phyloP scores from a whole-genome alignment of 2,797 vertebrate species.

The Antrozous pallidus region DNA sequence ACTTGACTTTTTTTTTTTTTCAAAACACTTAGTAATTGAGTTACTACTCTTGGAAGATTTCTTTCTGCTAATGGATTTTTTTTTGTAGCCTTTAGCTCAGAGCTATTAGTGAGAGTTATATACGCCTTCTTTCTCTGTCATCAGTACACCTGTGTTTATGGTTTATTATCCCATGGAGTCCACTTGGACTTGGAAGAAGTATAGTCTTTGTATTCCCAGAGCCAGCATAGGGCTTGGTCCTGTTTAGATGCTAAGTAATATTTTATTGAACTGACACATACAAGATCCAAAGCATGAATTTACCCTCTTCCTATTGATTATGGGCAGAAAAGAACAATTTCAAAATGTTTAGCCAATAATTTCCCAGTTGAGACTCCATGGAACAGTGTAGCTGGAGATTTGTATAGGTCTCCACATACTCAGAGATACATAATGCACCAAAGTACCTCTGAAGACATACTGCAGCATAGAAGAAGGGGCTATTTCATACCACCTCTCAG shows the following conservation, averaged over 20 bases:
- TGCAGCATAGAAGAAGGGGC: background rate
- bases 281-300: background rate
- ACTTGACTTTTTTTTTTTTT: slow-evolving; percentile 3
- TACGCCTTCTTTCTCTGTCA: background rate
- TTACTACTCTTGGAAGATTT: background rate
- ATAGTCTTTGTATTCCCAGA: background rate
- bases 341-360: background rate
- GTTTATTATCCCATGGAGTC: background rate
- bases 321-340: background rate
- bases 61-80: slow-evolving; percentile 11
- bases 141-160: background rate
- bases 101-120: background rate
- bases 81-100: slow-evolving; percentile 12
- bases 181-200: background rate
- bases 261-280: background rate
- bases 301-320: background rate
- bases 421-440: background rate
- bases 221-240: background rate
- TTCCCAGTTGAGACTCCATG: background rate
- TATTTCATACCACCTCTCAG: background rate
- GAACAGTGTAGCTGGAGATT: background rate
- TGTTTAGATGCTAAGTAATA: background rate
- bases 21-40: background rate
- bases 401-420: background rate
- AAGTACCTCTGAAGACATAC: background rate